These are phyloP conservation scores for Oppia nitens DNA, from an alignment of 1,140 invertebrate genomes.

Conservation along the genomic window DNA sequence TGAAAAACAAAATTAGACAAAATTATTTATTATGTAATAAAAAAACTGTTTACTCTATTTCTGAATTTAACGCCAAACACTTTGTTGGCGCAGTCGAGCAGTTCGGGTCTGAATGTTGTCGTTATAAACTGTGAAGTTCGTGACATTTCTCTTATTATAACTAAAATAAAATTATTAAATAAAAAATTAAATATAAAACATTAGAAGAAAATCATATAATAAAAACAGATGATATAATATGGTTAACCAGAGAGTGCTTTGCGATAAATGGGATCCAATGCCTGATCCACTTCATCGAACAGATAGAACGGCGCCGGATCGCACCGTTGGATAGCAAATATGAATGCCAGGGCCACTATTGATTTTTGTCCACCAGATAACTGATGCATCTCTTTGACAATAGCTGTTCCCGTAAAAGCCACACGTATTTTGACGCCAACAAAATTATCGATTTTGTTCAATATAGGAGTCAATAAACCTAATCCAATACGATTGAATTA, in stretches of 20 bases:
- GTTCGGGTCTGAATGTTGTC: conserved; percentile 92
- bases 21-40: neutral
- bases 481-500: conserved; percentile 5
- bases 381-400: conserved; percentile 98
- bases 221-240: neutral
- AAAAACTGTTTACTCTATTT: conserved; percentile 56
- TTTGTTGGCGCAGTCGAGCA: conserved; percentile 92
- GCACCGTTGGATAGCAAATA: conserved; percentile 99
- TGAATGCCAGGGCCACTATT: conserved; percentile 82
- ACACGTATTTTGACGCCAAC: conserved; percentile 44
- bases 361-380: conserved; percentile 97
- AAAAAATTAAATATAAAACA: neutral
- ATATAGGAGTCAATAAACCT: neutral
- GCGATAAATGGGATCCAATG: conserved; percentile 74
- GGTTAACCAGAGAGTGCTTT: conserved; percentile 64
- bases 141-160: conserved; percentile 95
- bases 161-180: conserved; percentile 26
- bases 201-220: neutral
- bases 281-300: conserved; percentile 98
- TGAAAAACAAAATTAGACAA: neutral
- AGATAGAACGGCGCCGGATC: conserved; percentile 98
- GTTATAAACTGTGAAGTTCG: conserved; percentile 95
- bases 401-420: conserved; percentile 72
- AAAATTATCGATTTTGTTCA: conserved; percentile 35
- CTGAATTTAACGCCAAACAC: conserved; percentile 97